Evolutionary conservation across 1,140 invertebrate species (phyloP).

Genomic region (Drosophila setifemur): DNA sequence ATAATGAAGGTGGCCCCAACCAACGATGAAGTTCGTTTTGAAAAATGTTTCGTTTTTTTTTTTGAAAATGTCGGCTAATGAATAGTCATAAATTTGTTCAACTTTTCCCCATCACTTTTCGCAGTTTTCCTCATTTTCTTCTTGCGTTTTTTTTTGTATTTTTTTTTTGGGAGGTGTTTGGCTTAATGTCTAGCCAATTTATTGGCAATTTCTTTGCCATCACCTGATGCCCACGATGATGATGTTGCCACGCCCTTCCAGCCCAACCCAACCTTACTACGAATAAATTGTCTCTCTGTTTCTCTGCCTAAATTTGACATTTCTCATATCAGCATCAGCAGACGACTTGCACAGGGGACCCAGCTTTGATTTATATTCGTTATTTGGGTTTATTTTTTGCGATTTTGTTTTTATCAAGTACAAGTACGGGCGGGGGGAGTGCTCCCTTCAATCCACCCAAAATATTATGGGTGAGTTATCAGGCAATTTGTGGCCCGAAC

Average conservation of each 20-base stretch:
- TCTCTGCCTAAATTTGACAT: slow-evolving; percentile 35
- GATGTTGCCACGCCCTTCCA: slow-evolving; percentile 27
- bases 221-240: slow-evolving; percentile 39
- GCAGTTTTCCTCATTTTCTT: slow-evolving; percentile 20
- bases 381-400: slow-evolving; percentile 14
- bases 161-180: slow-evolving; percentile 11
- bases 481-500: slow-evolving; percentile 19
- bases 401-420: slow-evolving; percentile 33
- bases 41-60: slow-evolving; percentile 34
- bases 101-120: slow-evolving; percentile 25
- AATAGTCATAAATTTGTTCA: slow-evolving; percentile 71
- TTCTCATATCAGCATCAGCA: slow-evolving; percentile 66
- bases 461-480: slow-evolving; percentile 22
- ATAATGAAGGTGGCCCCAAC: slow-evolving; percentile 9
- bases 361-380: slow-evolving; percentile 49
- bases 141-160: too few relatives aligned
- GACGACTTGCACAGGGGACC: neutral
- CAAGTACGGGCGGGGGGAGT: neutral
- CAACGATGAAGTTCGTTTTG: slow-evolving; percentile 22
- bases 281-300: slow-evolving; percentile 33
- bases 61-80: slow-evolving; percentile 43
- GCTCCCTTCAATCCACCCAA: neutral
- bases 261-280: neutral
- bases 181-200: slow-evolving; percentile 61
- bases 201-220: slow-evolving; percentile 66